Percentiles rank a stretch among this genome's conserved stretches.
Conservation (phyloP, 2,888 invertebrate genomes). For the Hydrotaea cyrtoneurina region DNA sequence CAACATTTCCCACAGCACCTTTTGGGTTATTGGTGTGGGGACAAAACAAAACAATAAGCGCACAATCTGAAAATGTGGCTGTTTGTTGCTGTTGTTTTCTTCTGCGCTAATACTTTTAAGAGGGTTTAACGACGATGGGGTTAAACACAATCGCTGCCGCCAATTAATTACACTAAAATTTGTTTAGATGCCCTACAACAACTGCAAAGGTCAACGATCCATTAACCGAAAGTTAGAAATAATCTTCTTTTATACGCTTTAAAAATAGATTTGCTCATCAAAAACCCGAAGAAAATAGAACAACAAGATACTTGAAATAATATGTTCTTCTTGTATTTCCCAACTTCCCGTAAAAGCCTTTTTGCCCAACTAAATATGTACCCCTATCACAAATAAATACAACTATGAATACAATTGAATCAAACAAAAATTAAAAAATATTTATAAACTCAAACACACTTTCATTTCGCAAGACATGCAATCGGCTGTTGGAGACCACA, state of each 20-base stretch:
- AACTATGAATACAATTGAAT: background rate
- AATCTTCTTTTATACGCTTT: no score
- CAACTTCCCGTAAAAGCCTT: no score
- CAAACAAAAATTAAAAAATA: background rate
- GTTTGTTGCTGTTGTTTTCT: slow-evolving; percentile 70
- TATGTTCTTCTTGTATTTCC: no score
- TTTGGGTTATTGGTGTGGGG: no score
- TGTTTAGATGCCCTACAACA: slow-evolving; percentile 65
- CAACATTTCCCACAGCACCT: no score
- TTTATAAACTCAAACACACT: background rate
- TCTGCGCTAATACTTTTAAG: slow-evolving; percentile 75
- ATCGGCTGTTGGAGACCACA: no score
- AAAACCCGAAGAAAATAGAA: no score
- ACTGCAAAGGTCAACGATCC: slow-evolving; percentile 5
- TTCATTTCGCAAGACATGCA: no score
- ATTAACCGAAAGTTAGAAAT: background rate
- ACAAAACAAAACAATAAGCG: background rate
- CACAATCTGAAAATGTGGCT: slow-evolving; percentile 39
- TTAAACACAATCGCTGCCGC: slow-evolving; percentile 56
- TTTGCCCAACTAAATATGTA: no score
- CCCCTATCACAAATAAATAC: no score
- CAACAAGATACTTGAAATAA: no score
- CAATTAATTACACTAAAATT: slow-evolving; percentile 73
- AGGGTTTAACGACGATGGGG: slow-evolving; percentile 68
- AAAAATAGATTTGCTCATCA: slow-evolving; percentile 12